A percentile compares a stretch with the other conserved stretches of the same genome.
These are phyloP conservation scores for Formicarius rufipectus DNA, from an alignment of 2,113 vertebrate species.

Conservation along the genomic window DNA sequence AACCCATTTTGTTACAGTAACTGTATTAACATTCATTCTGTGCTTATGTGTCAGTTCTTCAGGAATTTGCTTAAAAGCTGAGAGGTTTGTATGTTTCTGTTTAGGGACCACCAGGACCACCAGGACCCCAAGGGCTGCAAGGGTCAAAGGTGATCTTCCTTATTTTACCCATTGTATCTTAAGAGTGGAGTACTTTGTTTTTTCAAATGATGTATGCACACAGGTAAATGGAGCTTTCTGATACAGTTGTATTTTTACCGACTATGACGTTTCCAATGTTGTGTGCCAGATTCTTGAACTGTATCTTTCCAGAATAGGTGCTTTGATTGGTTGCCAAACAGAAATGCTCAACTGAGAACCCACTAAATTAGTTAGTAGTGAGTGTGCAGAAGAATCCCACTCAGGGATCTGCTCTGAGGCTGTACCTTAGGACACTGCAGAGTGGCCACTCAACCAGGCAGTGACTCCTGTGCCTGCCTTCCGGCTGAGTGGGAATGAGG, in stretches of 20 bases:
- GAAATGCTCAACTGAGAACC: not conserved
- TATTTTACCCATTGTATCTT: not conserved
- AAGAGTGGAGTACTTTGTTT: not conserved
- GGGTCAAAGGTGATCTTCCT: slow-evolving; percentile 85
- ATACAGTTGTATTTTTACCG: not conserved
- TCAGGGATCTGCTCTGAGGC: not conserved
- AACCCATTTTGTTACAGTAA: not conserved
- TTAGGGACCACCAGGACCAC: slow-evolving; percentile 90
- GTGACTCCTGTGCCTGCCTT: not conserved
- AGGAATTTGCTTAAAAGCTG: not conserved
- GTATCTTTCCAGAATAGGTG: not conserved
- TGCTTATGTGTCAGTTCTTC: not conserved
- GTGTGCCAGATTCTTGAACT: not conserved
- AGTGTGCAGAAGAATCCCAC: not conserved
- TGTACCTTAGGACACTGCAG: not conserved
- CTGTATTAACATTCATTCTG: not conserved
- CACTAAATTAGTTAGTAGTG: not conserved
- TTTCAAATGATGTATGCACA: not conserved
- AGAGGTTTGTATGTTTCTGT: slow-evolving; percentile 53
- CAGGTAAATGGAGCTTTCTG: not conserved
- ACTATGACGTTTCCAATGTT: not conserved
- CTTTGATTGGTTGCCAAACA: not conserved
- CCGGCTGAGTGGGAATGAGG: not conserved
- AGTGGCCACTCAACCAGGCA: not conserved
- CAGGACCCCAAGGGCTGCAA: slow-evolving; percentile 84